These are phyloP conservation scores for Melieria omissa DNA, from an alignment of 2,888 invertebrate species.

Conservation along the genomic window DNA sequence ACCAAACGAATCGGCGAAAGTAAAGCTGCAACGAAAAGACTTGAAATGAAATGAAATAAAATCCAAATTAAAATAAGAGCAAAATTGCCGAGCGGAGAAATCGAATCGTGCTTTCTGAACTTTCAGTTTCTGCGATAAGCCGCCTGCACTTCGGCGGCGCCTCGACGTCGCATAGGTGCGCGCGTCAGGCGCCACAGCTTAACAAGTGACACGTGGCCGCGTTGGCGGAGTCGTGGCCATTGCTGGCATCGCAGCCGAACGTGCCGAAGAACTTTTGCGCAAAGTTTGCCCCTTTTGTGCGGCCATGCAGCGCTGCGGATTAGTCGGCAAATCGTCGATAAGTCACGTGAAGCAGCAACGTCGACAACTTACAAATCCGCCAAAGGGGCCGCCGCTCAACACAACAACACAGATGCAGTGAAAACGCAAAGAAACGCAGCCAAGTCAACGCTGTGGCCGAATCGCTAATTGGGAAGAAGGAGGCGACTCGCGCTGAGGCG, in stretches of 20 bases:
- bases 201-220: neutral
- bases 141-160: slow-evolving; percentile 31
- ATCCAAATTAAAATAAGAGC: neutral
- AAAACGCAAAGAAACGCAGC: no score
- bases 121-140: slow-evolving; percentile 21
- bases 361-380: slow-evolving; percentile 44
- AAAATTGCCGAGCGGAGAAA: slow-evolving; percentile 6
- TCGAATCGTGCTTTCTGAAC: slow-evolving; percentile 31
- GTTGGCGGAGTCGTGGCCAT: neutral
- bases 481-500: no score
- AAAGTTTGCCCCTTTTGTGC: slow-evolving; percentile 4
- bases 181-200: neutral
- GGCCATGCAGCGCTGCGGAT: slow-evolving; percentile 14
- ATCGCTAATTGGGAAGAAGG: no score
- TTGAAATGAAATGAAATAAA: no score
- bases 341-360: slow-evolving; percentile 46
- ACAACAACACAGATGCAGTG: no score
- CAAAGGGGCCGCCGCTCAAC: neutral
- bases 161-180: slow-evolving; percentile 17
- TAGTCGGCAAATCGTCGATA: slow-evolving; percentile 39
- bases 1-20: no score
- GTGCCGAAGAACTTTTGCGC: slow-evolving; percentile 46
- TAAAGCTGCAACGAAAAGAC: no score
- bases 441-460: no score
- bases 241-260: slow-evolving; percentile 29